Evolutionary conservation across 2,113 vertebrate genomes (phyloP), one percentile per base, ranked within the genome.

Genomic region (Pagrus major): DNA sequence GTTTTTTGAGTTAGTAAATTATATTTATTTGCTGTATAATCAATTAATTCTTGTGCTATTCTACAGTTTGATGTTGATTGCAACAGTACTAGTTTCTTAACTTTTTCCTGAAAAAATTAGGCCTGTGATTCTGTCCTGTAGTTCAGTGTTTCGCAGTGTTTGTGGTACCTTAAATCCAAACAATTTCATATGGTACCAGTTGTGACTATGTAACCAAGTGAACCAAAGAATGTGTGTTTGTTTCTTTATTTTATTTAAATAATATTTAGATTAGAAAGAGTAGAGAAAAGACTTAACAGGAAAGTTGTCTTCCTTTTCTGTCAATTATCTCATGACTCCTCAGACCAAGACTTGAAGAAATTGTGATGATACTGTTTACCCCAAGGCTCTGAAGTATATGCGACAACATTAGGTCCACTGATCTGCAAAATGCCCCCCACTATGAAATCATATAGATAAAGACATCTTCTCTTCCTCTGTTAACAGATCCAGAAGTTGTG

Each of bases 401-500:
- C 6, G 33, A 15, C 23, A 18, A 56, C 18, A 16, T 42, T 1
- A 23, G 1, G 6, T 23, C 8, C 6, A 18, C 20, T 31, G 25
- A 54, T 31, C 5, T 29, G 4, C 44, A 21, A 59, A 46, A 16
- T 35, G 8, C 5, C 9, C 9, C 33, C 23, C 23, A 9, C 8
- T 5, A 20, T 33, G 8, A 7, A 42, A 47, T 23, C 14, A 12
- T 23, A 3, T 18, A 44, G 23, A 47, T 46, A 27, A 1, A 14
- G 29, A 59, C 25, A 46, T 70, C 6, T 41, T 72, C 20, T 35
- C 31, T 27, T 55, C n/a, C 6, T 79, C 16, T 25, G 0, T 77
- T 46, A 25, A 44, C 90, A 99, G 98, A 98, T 99, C 75, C 98
- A 99, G 93, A 99, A 98, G 86, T 91, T 99, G 64, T 99, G 98